Evolutionary conservation across 1,140 invertebrate species (phyloP).

Genomic region (Gryon sp.): DNA sequence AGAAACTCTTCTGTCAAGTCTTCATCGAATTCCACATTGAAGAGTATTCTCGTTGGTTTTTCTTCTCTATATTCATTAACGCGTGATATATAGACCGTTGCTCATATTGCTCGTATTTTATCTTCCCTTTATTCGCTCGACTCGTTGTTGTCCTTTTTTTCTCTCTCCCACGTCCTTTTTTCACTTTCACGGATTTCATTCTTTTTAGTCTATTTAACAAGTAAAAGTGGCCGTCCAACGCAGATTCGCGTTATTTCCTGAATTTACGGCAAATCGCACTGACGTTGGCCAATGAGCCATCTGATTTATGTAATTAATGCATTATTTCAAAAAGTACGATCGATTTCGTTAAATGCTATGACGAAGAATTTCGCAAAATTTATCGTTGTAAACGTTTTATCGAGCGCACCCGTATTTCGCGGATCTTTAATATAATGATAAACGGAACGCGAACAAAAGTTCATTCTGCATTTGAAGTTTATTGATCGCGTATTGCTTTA

Average conservation of each 20-base stretch:
- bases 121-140: constrained; percentile 13
- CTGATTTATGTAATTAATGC: constrained; percentile 51
- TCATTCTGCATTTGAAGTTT: constrained; percentile 18
- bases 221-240: constrained; percentile 57
- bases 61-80: constrained; percentile 63
- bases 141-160: constrained; percentile 12
- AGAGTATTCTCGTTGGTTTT: constrained; percentile 52
- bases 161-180: neutral
- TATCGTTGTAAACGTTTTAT: constrained; percentile 11
- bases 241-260: constrained; percentile 34
- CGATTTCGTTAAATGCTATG: neutral
- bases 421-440: constrained; percentile 25
- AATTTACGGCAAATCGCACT: constrained; percentile 39
- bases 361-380: constrained; percentile 19
- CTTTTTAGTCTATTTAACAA: constrained; percentile 33
- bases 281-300: constrained; percentile 30
- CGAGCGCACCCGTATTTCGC: neutral
- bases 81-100: constrained; percentile 57
- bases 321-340: constrained; percentile 15
- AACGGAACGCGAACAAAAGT: constrained; percentile 30
- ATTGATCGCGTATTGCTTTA: constrained; percentile 12
- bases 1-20: constrained; percentile 60
- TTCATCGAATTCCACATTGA: constrained; percentile 60
- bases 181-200: neutral
- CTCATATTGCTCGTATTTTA: constrained; percentile 55